Evolutionary conservation across 37 sponge, comb jelly and placozoan genomes (phyloP), one percentile per base, ranked within the genome.

Genomic region (Chondrilla cf. caribensis): DNA sequence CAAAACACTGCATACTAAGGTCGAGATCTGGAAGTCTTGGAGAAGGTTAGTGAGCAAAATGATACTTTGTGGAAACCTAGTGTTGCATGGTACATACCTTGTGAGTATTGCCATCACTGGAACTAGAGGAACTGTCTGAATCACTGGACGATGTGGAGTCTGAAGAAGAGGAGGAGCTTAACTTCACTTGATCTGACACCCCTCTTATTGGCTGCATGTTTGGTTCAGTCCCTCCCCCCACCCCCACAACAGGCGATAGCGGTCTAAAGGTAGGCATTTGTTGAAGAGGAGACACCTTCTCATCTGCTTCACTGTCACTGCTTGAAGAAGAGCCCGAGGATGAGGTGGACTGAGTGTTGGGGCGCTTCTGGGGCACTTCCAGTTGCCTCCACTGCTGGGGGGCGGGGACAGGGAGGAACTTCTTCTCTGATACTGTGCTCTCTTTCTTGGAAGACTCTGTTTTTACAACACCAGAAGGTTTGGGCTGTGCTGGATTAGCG

Each of bases 331-430:
- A 67, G 26, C 32, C 32, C 2, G 68, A 67, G 31, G 68, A 67
- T 3, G 29, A 32, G 32, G 32, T 11, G 11, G 6, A 11, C 9
- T 47, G 68, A 33, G 68, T 26, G 35, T 33, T 33, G 32, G 68
- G 68, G 29, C 68, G 68, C 68, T 67, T 67, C 35, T 67, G 68
- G 35, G 68, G 68, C 35, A 67, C 4, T 33, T 67, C 68, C 32
- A 26, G 35, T 17, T 28, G 68, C 32, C 17, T 28, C 35, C 35
- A 67, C 35, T 26, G 68, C 35, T 8, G 68, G 33, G 35, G 35
- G 68, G 35, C 29, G 26, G 68, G 68, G 15, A 33, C 35, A 11
- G 9, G 6, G 51, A 47, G 51, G 11, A 47, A 47, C 68, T 67
- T 67, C 35, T 28, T 67, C 68, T 67, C 68, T 29, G 68, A n/a